Base-by-base conservation (phyloP, 2,888 invertebrate species). In the Alviniconcha strummeri region DNA sequence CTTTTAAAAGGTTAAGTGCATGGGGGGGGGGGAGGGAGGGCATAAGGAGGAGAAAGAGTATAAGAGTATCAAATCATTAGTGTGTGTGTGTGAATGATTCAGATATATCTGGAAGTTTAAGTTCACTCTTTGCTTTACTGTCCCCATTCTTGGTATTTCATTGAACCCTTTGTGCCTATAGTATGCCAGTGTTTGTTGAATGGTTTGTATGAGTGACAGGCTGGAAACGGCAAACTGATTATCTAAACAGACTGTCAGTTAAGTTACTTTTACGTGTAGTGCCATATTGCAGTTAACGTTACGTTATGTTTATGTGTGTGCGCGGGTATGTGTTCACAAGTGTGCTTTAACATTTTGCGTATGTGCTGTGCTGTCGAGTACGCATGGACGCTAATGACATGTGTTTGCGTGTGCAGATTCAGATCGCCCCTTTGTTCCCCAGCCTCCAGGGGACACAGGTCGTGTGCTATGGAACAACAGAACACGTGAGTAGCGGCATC, bases 381-480 rank as follows among this genome's bases (percentile, higher is more conserved):
- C 36, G 36, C 36, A 36, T 36, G 36, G 36, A 36, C 36, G 3
- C 36, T 36, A 36, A 36, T 36, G 36, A 36, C 36, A 3, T n/a
- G 11, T 76, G n/a, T 56, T 57, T 60, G 2, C 64, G 36, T 64
- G 6, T 52, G 2, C 78, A 78, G 78, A 36, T 78, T 69, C 80
- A 17, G 17, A n/a, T 17, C 69, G 15, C 4, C 80, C 80, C 4
- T 67, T 69, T 52, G 4, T 69, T 5, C 80, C 80, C 5, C 8
- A 5, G 4, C 17, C 69, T 11, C 55, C 55, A 5, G 69, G 55
- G 4, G 55, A 80, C 55, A 17, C 52, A 8, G 55, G 80, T n/a
- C 80, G 54, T 55, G 80, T 17, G 7, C 55, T 80, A 54, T 80
- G 80, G 80, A 55, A 52, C 80, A 80, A 80, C 80, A 80, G 80